Evolutionary conservation across 2,113 vertebrate species (phyloP).

Genomic region (Smithornis capensis): DNA sequence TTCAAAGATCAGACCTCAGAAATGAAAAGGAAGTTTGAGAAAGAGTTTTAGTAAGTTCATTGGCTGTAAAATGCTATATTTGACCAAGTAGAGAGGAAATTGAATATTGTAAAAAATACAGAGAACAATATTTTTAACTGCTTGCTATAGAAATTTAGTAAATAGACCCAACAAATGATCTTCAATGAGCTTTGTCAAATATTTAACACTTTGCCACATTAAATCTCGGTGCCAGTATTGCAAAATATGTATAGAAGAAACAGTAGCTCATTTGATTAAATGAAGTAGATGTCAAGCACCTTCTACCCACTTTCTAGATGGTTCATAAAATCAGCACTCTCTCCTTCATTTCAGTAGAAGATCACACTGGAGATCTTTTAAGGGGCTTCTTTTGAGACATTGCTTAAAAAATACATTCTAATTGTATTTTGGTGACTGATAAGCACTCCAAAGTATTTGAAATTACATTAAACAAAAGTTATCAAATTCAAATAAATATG

Average conservation of each 20-base stretch:
- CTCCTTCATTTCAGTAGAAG: neutral
- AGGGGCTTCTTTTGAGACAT: neutral
- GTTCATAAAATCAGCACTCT: neutral
- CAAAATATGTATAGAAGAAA: neutral
- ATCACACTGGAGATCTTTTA: neutral
- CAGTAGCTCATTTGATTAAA: neutral
- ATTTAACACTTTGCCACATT: neutral
- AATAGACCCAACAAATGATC: neutral
- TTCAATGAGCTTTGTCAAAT: neutral
- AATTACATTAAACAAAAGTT: neutral
- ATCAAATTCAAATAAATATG: neutral
- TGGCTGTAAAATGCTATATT: neutral
- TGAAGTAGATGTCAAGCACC: neutral
- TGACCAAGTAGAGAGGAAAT: neutral
- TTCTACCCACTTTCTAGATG: neutral
- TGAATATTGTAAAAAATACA: neutral
- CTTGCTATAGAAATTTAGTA: neutral
- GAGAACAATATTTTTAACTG: neutral
- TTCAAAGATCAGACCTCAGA: neutral
- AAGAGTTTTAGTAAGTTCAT: neutral
- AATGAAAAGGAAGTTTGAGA: neutral
- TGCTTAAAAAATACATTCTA: neutral
- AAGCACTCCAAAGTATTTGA: neutral
- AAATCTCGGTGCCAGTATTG: neutral
- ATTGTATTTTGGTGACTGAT: neutral